Conservation (phyloP, 2,113 vertebrate genomes). For the Setophaga coronata region DNA sequence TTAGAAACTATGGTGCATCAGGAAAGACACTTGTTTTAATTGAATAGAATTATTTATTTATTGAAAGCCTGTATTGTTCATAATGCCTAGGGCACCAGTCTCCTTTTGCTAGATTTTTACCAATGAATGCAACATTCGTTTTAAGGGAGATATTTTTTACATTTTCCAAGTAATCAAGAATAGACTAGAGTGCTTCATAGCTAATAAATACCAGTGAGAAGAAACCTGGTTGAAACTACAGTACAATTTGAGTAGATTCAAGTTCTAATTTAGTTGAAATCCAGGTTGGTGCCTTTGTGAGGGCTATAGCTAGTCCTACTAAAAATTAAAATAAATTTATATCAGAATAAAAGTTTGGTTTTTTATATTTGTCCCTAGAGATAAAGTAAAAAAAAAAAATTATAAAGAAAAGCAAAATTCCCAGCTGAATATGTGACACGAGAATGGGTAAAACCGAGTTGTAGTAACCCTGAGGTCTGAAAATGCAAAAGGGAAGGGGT, state of each 20-base stretch:
- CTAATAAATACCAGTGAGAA: not conserved
- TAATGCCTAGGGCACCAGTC: not conserved
- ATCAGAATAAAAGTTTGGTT: fast-evolving
- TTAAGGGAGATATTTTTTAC: not conserved
- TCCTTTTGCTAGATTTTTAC: not conserved
- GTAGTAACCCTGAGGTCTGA: not conserved
- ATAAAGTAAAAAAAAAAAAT: not conserved
- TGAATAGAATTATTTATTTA: conserved; percentile 53
- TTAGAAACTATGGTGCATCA: not conserved
- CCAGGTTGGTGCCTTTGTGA: not conserved
- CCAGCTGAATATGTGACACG: not conserved
- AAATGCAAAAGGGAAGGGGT: not conserved
- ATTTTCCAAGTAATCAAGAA: not conserved
- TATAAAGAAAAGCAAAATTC: not conserved
- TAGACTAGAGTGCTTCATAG: not conserved
- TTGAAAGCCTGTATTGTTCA: conserved; percentile 17
- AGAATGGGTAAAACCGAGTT: not conserved
- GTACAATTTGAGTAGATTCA: not conserved
- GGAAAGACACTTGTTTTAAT: conserved; percentile 19
- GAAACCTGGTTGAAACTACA: not conserved
- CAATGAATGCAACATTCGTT: not conserved
- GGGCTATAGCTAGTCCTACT: not conserved
- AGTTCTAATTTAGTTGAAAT: not conserved
- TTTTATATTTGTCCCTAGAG: not conserved
- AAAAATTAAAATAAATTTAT: not conserved